Conservation (phyloP, 2,888 invertebrate genomes). For the Cephus spinipes region DNA sequence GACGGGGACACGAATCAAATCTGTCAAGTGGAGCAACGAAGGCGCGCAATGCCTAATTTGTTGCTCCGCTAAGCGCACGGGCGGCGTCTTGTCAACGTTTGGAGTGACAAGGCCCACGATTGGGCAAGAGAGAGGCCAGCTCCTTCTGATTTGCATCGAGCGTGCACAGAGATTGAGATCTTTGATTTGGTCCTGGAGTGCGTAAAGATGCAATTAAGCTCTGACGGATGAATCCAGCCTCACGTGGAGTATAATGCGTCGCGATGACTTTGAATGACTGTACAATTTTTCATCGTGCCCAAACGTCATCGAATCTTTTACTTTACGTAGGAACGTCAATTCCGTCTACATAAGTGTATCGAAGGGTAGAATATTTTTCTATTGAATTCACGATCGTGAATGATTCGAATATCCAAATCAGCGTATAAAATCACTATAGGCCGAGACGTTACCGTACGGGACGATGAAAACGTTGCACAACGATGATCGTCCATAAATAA, state of each 20-base stretch:
- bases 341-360: background rate
- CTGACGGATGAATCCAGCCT: background rate
- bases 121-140: background rate
- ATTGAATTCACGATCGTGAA: background rate
- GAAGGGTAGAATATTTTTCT: background rate
- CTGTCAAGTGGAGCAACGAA: slow-evolving; percentile 1
- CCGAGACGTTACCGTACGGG: background rate
- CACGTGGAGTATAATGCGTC: background rate
- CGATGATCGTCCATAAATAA: background rate
- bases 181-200: slow-evolving; percentile 6
- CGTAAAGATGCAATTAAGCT: slow-evolving; percentile 11
- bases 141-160: slow-evolving; percentile 21
- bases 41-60: slow-evolving; percentile 3
- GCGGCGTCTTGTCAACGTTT: slow-evolving; percentile 1
- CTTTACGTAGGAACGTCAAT: background rate
- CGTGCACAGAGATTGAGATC: slow-evolving; percentile 7
- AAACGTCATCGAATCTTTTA: background rate
- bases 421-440: background rate
- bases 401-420: background rate
- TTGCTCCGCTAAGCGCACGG: slow-evolving; percentile 2
- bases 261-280: background rate
- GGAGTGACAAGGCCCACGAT: background rate
- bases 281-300: background rate
- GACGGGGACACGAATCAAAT: background rate
- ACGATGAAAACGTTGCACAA: background rate